Conservation (phyloP, 1,140 invertebrate species). For the Drosophila mojavensis region DNA sequence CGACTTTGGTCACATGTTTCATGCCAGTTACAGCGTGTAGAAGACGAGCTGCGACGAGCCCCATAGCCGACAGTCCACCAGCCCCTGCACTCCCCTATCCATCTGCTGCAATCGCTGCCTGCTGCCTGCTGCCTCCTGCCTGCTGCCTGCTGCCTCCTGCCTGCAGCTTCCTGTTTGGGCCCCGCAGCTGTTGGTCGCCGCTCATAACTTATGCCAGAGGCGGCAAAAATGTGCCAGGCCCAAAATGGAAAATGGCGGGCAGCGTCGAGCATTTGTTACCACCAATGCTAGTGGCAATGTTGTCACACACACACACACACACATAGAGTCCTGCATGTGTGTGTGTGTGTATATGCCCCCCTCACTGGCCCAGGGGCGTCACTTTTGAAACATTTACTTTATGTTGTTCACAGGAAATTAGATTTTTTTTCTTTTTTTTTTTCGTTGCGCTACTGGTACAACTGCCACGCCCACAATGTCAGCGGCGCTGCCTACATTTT, state of each 20-base stretch:
- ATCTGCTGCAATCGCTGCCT: background rate
- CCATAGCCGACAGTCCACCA: background rate
- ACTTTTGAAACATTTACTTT: constrained; percentile 83
- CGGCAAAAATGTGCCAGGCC: constrained; percentile 47
- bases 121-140: background rate
- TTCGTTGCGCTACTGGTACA: constrained; percentile 10
- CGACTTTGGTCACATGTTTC: constrained; percentile 74
- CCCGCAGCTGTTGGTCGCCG: constrained; percentile 19
- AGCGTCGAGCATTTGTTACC: constrained; percentile 71
- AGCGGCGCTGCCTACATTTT: background rate
- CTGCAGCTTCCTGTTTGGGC: background rate
- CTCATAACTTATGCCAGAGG: constrained; percentile 75
- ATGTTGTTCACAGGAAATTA: constrained; percentile 82
- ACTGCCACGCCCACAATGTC: constrained; percentile 42
- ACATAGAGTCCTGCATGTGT: no score
- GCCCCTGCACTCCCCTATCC: background rate
- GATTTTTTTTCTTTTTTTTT: constrained; percentile 51
- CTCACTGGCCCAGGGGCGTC: constrained; percentile 53
- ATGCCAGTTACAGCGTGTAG: constrained; percentile 65
- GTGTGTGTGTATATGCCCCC: constrained; percentile 7
- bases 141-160: background rate
- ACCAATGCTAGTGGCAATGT: constrained; percentile 59
- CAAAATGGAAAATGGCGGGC: constrained; percentile 61
- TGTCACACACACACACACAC: constrained; percentile 55
- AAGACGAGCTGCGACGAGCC: constrained; percentile 22